Evolutionary conservation across 2,797 vertebrate genomes (phyloP).

Genomic region (Lepilemur ruficaudatus): DNA sequence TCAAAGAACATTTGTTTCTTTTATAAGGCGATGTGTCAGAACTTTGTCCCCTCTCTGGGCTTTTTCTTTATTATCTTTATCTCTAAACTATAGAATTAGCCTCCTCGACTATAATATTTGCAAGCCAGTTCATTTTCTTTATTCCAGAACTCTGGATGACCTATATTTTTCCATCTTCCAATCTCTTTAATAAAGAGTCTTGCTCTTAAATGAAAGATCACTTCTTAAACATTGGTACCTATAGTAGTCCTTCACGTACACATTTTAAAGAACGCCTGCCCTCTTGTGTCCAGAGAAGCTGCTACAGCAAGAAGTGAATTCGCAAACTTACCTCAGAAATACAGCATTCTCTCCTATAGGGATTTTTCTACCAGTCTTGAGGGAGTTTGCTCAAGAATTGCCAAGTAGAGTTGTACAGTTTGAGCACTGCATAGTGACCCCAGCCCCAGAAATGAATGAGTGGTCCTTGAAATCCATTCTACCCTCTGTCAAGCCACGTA

Average conservation of each 20-base stretch:
- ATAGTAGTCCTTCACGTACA: background rate
- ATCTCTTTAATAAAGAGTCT: background rate
- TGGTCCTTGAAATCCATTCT: background rate
- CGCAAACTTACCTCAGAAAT: background rate
- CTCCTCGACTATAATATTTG: background rate
- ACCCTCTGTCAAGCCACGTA: background rate
- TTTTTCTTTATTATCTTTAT: background rate
- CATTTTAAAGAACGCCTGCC: background rate
- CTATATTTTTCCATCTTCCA: background rate
- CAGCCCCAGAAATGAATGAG: background rate
- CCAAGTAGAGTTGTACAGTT: background rate
- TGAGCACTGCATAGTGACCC: background rate
- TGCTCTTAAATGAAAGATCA: background rate
- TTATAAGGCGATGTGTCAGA: background rate
- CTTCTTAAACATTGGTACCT: background rate
- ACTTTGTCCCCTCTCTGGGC: background rate
- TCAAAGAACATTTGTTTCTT: background rate
- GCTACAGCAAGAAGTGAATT: background rate
- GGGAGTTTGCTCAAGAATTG: background rate
- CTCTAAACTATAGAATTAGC: background rate
- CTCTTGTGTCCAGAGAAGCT: constrained; percentile 56
- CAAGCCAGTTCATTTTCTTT: background rate
- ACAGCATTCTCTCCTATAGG: background rate
- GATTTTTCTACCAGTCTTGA: background rate
- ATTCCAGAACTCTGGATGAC: background rate